A percentile compares a stretch with the other conserved stretches of the same genome.
These are phyloP conservation scores for Aurelia coerulea DNA, from an alignment of 30 jellyfish, hydroid and myxozoan genomes.

Conservation along the genomic window DNA sequence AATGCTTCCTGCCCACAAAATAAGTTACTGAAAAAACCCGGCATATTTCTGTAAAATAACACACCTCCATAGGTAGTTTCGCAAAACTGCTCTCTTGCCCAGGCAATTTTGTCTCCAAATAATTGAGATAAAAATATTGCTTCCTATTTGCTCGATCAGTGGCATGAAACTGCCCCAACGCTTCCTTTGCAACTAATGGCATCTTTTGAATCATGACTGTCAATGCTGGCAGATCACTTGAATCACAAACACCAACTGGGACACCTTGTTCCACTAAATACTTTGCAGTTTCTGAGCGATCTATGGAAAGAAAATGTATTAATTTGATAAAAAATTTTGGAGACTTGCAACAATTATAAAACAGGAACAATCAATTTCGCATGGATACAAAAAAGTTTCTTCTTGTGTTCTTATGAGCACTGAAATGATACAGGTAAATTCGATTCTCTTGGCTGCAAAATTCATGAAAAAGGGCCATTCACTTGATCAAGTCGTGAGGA, in stretches of 20 bases:
- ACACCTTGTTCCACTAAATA: constrained; percentile 82
- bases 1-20: no score
- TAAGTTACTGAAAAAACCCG: no score
- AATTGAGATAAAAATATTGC: constrained; percentile 78
- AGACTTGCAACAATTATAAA: background rate
- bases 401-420: no score
- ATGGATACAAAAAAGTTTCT: no score
- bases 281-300: constrained; percentile 95
- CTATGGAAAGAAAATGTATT: constrained; percentile 3
- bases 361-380: no score
- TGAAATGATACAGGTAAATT: background rate
- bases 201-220: constrained; percentile 88
- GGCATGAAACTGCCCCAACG: constrained; percentile 80
- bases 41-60: background rate
- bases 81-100: constrained; percentile 64
- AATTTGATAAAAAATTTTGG: background rate
- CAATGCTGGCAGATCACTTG: constrained; percentile 88
- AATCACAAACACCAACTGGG: constrained; percentile 87
- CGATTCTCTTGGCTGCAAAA: background rate
- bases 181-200: constrained; percentile 96
- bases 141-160: constrained; percentile 93
- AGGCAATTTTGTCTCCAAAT: constrained; percentile 80
- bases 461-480: background rate
- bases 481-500: no score
- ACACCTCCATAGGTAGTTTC: constrained; percentile 87